Evolutionary conservation across 2,888 invertebrate species (phyloP).

Genomic region (Drosophila diplacantha): DNA sequence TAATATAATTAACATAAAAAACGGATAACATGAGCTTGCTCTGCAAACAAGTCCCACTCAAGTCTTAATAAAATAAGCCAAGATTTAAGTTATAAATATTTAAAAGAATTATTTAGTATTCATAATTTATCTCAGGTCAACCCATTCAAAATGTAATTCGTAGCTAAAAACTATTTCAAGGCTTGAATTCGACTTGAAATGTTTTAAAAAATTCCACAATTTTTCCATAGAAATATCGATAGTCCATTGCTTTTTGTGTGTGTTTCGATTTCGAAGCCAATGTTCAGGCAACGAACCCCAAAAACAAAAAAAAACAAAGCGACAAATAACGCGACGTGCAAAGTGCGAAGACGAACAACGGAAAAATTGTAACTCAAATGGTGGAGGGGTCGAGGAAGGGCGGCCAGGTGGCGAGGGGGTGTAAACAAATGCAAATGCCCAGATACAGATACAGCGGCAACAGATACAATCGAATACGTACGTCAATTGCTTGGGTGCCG

Average conservation of each 20-base stretch:
- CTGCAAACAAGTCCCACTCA: too few relatives aligned
- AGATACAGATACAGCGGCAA: conserved; percentile 41
- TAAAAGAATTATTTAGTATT: too few relatives aligned
- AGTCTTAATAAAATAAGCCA: too few relatives aligned
- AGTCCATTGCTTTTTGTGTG: conserved; percentile 1
- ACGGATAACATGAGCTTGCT: too few relatives aligned
- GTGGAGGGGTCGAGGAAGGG: conserved; percentile 27
- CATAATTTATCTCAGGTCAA: background rate
- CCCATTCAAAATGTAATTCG: background rate
- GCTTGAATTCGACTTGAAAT: background rate
- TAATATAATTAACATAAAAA: too few relatives aligned
- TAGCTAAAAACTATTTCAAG: background rate
- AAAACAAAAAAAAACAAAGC: conserved; percentile 14
- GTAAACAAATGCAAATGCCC: conserved; percentile 62
- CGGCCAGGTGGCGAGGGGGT: background rate
- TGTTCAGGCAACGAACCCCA: conserved; percentile 58
- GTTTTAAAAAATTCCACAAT: background rate
- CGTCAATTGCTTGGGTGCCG: conserved; percentile 36
- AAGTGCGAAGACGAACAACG: conserved; percentile 68
- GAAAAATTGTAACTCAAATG: conserved; percentile 70
- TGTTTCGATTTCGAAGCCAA: conserved; percentile 14
- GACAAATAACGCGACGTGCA: conserved; percentile 61
- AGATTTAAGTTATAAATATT: background rate
- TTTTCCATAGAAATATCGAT: conserved; percentile 10
- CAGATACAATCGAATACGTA: conserved; percentile 61